These are phyloP conservation scores for Fukomys damarensis DNA, from an alignment of 2,113 vertebrate genomes.

Conservation along the genomic window DNA sequence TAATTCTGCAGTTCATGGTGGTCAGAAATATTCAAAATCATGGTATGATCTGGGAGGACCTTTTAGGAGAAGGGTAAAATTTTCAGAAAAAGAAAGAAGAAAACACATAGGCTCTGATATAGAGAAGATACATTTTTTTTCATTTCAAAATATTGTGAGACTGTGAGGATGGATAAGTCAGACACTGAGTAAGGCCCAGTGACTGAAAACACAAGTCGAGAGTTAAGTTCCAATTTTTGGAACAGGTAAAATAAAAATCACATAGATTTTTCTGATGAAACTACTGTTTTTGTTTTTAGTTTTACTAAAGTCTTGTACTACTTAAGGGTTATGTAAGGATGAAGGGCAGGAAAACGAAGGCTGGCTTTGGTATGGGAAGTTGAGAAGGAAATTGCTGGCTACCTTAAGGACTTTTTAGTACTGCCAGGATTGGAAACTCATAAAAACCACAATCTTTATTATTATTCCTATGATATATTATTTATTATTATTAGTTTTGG, in stretches of 20 bases:
- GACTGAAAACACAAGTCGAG: background rate
- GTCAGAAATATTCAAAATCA: too few relatives aligned
- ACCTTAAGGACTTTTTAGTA: background rate
- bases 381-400: background rate
- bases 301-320: background rate
- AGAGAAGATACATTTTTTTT: background rate
- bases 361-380: rapidly evolving
- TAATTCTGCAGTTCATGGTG: background rate
- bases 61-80: background rate
- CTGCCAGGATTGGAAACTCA: background rate
- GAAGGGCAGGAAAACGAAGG: rapidly evolving
- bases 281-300: background rate
- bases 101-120: rapidly evolving
- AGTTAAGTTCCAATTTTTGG: background rate
- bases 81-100: background rate
- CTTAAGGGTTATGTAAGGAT: background rate
- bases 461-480: too few relatives aligned
- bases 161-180: background rate
- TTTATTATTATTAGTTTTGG: too few relatives aligned
- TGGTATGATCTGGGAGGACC: background rate
- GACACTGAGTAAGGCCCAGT: background rate
- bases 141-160: background rate
- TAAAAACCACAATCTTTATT: too few relatives aligned
- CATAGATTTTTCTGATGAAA: background rate
- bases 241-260: background rate